Percentiles rank a stretch among this genome's conserved stretches.
phyloP scores from a whole-genome alignment of 2,888 invertebrate genomes.

The Pollenia griseotomentosa region DNA sequence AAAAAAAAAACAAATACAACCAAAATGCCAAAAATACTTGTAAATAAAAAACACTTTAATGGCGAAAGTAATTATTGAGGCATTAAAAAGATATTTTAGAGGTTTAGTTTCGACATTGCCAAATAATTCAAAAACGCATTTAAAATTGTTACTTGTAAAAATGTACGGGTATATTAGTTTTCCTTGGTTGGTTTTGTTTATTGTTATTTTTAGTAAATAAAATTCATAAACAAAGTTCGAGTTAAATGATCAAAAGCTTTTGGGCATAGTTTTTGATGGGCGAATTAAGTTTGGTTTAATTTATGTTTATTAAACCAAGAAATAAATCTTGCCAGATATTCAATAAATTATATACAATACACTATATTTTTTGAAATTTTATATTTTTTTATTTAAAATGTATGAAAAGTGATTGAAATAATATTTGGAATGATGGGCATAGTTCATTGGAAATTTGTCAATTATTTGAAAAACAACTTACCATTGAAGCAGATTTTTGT shows the following conservation, averaged over 20 bases:
- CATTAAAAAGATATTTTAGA: constrained; percentile 56
- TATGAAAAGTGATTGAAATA: too few species aligned
- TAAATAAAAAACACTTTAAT: constrained; percentile 35
- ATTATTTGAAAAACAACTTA: constrained; percentile 75
- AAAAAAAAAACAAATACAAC: not conserved
- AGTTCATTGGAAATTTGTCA: too few species aligned
- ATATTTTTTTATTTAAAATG: too few species aligned
- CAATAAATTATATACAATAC: too few species aligned
- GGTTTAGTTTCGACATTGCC: constrained; percentile 45
- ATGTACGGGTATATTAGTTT: not conserved
- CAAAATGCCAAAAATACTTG: constrained; percentile 28
- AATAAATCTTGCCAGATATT: too few species aligned
- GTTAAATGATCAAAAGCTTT: constrained; percentile 22
- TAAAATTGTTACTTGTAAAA: constrained; percentile 19
- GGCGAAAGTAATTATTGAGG: constrained; percentile 73
- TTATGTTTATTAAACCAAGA: too few species aligned
- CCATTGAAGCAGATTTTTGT: constrained; percentile 84
- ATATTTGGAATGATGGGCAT: too few species aligned
- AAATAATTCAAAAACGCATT: constrained; percentile 46
- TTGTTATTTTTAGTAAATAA: constrained; percentile 7
- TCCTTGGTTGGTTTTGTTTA: not conserved
- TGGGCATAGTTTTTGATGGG: not conserved
- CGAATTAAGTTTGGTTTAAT: too few species aligned
- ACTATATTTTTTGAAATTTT: too few species aligned
- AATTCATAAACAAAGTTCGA: not conserved